Conservation (phyloP, 1,140 invertebrate genomes). For the Cyphomyrmex costatus region DNA sequence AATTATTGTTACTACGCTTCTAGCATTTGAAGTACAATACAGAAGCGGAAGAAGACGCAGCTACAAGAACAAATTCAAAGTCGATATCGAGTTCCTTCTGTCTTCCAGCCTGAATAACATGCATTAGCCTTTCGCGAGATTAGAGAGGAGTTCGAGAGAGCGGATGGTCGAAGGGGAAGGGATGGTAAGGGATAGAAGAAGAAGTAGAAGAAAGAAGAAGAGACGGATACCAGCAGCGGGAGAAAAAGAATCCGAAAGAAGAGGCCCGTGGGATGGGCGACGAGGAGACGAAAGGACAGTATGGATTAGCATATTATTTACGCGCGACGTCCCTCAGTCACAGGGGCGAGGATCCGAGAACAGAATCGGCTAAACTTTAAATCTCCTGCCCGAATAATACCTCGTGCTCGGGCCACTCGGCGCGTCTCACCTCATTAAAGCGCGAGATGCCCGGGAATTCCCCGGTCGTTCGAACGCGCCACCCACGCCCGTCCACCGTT, state of each 20-base stretch:
- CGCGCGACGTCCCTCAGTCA: slow-evolving; percentile 77
- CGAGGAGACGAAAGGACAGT: slow-evolving; percentile 48
- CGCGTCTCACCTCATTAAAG: slow-evolving; percentile 79
- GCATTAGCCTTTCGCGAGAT: slow-evolving; percentile 74
- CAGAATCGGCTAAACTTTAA: slow-evolving; percentile 83
- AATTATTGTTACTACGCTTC: slow-evolving; percentile 7
- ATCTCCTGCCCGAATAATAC: slow-evolving; percentile 82
- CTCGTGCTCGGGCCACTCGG: slow-evolving; percentile 74
- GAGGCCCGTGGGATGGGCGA: slow-evolving; percentile 64
- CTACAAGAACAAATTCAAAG: slow-evolving; percentile 62
- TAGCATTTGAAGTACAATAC: neutral
- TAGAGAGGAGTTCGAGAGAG: slow-evolving; percentile 69
- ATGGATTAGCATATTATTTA: slow-evolving; percentile 85
- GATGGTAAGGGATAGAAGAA: slow-evolving; percentile 7
- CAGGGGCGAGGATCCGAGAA: slow-evolving; percentile 77
- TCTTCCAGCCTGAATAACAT: slow-evolving; percentile 70
- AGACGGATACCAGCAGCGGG: slow-evolving; percentile 21
- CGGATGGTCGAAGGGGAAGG: neutral
- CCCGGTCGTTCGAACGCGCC: slow-evolving; percentile 45
- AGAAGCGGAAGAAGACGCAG: slow-evolving; percentile 8
- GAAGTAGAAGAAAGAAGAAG: slow-evolving; percentile 28
- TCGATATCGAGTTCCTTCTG: slow-evolving; percentile 70
- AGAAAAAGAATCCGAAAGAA: slow-evolving; percentile 41
- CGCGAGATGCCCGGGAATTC: slow-evolving; percentile 72
- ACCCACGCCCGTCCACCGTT: neutral